Evolutionary conservation across 2,113 vertebrate genomes (phyloP).

Genomic region (Arvicanthis niloticus): DNA sequence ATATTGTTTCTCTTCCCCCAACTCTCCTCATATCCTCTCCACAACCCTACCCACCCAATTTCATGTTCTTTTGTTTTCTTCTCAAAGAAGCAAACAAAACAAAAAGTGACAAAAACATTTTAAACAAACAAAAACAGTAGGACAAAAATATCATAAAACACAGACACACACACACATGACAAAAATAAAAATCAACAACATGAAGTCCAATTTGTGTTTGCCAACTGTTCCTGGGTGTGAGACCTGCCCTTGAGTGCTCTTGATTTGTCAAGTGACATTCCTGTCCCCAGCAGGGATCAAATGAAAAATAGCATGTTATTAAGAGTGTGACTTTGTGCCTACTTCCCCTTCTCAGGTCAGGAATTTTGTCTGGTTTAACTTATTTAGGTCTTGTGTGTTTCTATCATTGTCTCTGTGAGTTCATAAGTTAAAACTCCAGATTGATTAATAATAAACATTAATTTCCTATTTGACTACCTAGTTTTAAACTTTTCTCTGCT

Average conservation of each 20-base stretch:
- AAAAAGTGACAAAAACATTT: not conserved
- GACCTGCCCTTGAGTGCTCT: not conserved
- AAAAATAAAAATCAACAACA: not conserved
- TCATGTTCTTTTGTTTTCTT: not conserved
- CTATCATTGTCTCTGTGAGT: not conserved
- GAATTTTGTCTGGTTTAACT: not conserved
- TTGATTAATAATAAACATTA: not conserved
- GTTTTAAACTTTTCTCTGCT: conserved; percentile 6
- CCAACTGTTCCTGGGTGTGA: not conserved
- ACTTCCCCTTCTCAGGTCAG: not conserved
- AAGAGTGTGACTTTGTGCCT: not conserved
- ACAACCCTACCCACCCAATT: not conserved
- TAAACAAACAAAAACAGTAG: not conserved
- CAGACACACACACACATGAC: not conserved
- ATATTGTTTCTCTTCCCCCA: not conserved
- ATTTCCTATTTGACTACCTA: conserved; percentile 37
- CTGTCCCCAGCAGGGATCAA: no score
- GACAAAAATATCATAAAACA: not conserved
- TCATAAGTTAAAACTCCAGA: not conserved
- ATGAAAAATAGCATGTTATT: not conserved
- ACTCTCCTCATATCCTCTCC: not conserved
- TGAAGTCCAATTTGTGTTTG: not conserved
- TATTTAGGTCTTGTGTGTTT: not conserved
- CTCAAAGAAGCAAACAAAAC: not conserved
- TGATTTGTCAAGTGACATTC: not conserved